Conservation (phyloP, 2,888 invertebrate species). For the Torymus tubicola region DNA sequence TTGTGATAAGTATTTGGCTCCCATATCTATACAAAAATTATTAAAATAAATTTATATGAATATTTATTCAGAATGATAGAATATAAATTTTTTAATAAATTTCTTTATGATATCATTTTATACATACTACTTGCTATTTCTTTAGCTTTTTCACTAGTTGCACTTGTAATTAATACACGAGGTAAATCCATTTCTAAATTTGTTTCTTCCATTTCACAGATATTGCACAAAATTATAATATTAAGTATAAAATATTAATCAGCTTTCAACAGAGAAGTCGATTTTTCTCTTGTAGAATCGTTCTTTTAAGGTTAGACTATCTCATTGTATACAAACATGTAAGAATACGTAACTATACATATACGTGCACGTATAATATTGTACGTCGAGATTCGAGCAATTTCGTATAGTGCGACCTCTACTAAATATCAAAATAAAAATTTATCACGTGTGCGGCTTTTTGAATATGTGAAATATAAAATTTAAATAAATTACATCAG, state of each 20-base stretch:
- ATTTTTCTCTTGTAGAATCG: neutral
- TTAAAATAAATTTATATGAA: slow-evolving; percentile 1
- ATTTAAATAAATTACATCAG: neutral
- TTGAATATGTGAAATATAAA: slow-evolving; percentile 1
- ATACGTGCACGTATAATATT: no score
- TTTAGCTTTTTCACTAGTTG: slow-evolving; percentile 64
- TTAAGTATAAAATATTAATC: neutral
- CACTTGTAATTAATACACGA: slow-evolving; percentile 68
- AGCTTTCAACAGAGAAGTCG: neutral
- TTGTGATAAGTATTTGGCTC: slow-evolving; percentile 67
- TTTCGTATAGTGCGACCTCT: neutral
- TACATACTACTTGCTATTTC: slow-evolving; percentile 70
- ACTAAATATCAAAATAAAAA: slow-evolving; percentile 1
- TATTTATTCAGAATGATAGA: neutral
- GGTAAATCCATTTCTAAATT: slow-evolving; percentile 67
- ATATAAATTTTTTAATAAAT: neutral
- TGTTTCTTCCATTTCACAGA: slow-evolving; percentile 32
- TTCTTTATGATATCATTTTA: neutral
- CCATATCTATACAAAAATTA: slow-evolving; percentile 63
- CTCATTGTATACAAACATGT: slow-evolving; percentile 49
- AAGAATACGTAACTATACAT: neutral
- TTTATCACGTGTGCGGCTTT: slow-evolving; percentile 11
- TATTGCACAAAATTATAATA: neutral
- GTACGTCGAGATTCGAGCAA: no score
- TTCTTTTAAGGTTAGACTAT: slow-evolving; percentile 48